phyloP scores from a whole-genome alignment of 1,140 invertebrate genomes.

The Meloidogyne exigua region DNA sequence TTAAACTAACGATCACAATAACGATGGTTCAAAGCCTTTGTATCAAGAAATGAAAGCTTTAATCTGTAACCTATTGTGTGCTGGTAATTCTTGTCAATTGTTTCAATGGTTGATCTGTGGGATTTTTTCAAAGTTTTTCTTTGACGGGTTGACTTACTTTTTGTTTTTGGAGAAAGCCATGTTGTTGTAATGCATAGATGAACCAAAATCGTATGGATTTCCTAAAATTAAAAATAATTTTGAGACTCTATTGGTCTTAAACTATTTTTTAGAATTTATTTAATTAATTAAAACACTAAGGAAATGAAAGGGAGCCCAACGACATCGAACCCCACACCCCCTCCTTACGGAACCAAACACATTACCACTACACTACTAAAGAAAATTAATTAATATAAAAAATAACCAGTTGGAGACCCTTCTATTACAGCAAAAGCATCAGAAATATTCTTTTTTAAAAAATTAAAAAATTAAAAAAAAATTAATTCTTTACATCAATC shows the following conservation, averaged over 20 bases:
- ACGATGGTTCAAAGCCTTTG: conserved; percentile 26
- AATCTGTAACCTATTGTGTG: conserved; percentile 21
- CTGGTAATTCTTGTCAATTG: conserved; percentile 26
- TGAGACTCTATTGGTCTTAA: no score
- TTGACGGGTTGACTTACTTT: conserved; percentile 7
- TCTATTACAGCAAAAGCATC: conserved; percentile 24
- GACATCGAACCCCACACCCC: no score
- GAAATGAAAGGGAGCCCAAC: no score
- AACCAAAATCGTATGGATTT: conserved; percentile 24
- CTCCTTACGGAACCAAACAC: no score
- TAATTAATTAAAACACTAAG: no score
- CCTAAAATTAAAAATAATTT: background rate
- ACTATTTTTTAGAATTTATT: no score
- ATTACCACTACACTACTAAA: no score
- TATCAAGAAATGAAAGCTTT: conserved; percentile 17
- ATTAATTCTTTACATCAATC: background rate
- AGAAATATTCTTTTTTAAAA: conserved; percentile 19
- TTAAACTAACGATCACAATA: conserved; percentile 22
- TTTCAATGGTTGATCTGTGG: conserved; percentile 13
- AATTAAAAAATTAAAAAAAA: background rate
- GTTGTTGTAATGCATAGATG: conserved; percentile 18
- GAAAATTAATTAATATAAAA: background rate
- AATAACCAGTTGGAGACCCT: conserved; percentile 16
- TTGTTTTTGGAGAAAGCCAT: conserved; percentile 20
- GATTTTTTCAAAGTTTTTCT: background rate